These are phyloP conservation scores for Hydrochoerus hydrochaeris DNA, from an alignment of 2,113 vertebrate species.

Conservation along the genomic window DNA sequence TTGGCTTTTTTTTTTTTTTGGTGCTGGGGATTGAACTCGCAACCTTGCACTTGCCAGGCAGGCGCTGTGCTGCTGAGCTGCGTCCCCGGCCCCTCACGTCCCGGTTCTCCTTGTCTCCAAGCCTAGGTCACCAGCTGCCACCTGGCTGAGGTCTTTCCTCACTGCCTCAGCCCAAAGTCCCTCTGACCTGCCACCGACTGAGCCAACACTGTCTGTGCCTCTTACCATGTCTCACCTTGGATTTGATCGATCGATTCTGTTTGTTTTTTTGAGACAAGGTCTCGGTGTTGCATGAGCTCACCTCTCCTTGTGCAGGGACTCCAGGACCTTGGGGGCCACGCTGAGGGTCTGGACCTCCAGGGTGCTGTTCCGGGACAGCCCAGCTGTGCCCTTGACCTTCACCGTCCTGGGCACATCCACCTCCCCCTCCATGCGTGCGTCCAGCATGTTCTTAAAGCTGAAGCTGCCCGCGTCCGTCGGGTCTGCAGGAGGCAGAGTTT, in stretches of 20 bases:
- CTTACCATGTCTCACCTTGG: too few relatives aligned
- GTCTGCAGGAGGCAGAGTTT: slow-evolving; percentile 52
- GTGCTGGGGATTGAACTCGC: too few relatives aligned
- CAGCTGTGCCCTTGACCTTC: not conserved
- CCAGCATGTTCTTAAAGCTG: slow-evolving; percentile 70
- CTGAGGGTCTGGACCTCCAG: slow-evolving; percentile 79
- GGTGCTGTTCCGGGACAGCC: slow-evolving; percentile 57
- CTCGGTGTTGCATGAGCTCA: slow-evolving; percentile 56
- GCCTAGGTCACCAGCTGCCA: too few relatives aligned
- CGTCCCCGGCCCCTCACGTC: too few relatives aligned
- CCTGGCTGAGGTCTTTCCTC: too few relatives aligned
- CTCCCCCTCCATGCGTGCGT: slow-evolving; percentile 65
- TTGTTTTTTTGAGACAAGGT: not conserved
- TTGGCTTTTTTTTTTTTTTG: too few relatives aligned
- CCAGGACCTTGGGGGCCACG: slow-evolving; percentile 48
- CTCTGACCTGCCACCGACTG: too few relatives aligned
- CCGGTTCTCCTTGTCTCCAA: too few relatives aligned
- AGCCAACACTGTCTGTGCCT: too few relatives aligned
- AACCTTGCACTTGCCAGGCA: too few relatives aligned
- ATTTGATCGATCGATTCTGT: not conserved
- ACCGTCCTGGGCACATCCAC: not conserved
- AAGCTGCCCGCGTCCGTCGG: slow-evolving; percentile 73
- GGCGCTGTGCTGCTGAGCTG: too few relatives aligned
- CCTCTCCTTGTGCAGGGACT: slow-evolving; percentile 73
- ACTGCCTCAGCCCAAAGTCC: too few relatives aligned